Evolutionary conservation across 2,113 vertebrate species (phyloP).

Genomic region (Plotosus lineatus): DNA sequence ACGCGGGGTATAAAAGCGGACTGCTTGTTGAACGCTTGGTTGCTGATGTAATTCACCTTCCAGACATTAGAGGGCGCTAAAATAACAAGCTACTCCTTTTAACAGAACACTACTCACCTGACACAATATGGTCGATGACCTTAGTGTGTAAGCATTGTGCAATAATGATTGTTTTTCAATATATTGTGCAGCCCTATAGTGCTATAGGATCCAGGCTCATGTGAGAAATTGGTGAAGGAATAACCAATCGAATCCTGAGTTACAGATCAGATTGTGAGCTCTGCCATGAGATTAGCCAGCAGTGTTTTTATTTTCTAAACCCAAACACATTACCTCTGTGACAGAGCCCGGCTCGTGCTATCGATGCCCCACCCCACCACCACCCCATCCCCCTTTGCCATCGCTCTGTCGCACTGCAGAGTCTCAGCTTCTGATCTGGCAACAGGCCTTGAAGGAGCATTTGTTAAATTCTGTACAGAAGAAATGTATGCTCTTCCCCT

Average conservation of each 20-base stretch:
- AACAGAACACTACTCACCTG: neutral
- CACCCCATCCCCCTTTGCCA: too few species aligned
- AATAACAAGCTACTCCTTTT: neutral
- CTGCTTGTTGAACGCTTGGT: neutral
- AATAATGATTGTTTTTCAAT: neutral
- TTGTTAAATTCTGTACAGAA: constrained; percentile 92
- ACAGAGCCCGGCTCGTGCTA: constrained; percentile 60
- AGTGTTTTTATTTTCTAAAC: constrained; percentile 61
- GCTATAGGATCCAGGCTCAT: constrained; percentile 57
- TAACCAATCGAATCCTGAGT: neutral
- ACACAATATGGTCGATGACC: neutral
- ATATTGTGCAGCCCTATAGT: constrained; percentile 6
- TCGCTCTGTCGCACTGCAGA: constrained; percentile 67
- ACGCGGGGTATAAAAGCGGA: neutral
- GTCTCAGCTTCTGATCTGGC: constrained; percentile 62
- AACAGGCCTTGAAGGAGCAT: constrained; percentile 75
- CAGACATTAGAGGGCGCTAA: neutral
- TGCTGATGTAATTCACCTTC: neutral
- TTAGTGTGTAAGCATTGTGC: neutral
- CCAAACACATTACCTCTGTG: constrained; percentile 79
- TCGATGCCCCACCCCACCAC: too few species aligned
- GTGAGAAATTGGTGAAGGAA: neutral
- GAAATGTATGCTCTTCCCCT: constrained; percentile 82
- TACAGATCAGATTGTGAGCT: constrained; percentile 48
- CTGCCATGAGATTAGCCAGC: constrained; percentile 77